Base-by-base conservation (phyloP, 2,113 vertebrate species). In the Cromileptes altivelis region DNA sequence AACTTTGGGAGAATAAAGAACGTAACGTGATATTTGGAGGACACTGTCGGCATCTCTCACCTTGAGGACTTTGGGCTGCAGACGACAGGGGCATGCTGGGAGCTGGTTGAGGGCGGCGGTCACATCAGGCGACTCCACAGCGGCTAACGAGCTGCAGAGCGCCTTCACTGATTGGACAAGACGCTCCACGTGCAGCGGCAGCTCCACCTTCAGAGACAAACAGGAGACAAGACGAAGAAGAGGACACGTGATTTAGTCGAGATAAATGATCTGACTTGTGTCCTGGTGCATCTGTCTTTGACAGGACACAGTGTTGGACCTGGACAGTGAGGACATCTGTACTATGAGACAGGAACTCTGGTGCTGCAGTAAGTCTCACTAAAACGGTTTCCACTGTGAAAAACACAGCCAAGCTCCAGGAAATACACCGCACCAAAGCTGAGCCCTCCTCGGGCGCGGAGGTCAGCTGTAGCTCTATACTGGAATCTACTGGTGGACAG, bases 131-230 rank as follows among this genome's bases (percentile, higher is more conserved):
- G 97, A 96, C 50, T 99, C 98, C 71, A 99, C 96, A 0, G 97
- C 95, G 0, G 98, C 98, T 18, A 99, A 89, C 2, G 97, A 97
- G 1, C 93, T 98, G 94, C 98, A 99, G 86, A 99, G 96, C 58
- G 97, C 98, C 94, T 98, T 98, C 71, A 99, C 97, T 0, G 98
- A 97, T 94, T 99, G 98, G 84, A 99, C 96, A 70, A 99, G 96
- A 33, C 98, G 95, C 90, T 98, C 98, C 0, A 98, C 97, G 18
- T 97, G 97, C 82, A 96, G 90, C 0, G 93, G 92, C 58, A 98
- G 90, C 50, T 99, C 97, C 60, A 78, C 95, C 97, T 99, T 10
- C 15, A 78, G 13, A 50, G 10, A 63, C 21, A 4, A 0, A 65
- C 2, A 10, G 7, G 6, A 52, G 57, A 30, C 14, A 13, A 27